Conservation (phyloP, 1,140 invertebrate genomes). For the Aphaenogaster rudis region DNA sequence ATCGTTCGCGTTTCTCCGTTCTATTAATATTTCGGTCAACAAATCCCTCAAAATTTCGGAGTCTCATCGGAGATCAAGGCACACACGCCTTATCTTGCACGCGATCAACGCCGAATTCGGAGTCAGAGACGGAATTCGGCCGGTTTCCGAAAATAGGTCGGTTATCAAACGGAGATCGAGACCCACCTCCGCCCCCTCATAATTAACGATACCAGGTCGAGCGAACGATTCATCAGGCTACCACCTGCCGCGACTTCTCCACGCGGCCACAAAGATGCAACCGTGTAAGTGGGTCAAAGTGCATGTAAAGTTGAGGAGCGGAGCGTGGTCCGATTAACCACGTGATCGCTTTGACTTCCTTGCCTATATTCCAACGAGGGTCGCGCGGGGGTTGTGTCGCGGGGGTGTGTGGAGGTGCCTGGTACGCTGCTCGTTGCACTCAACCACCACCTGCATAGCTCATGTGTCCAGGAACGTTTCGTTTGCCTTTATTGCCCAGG, state of each 20-base stretch:
- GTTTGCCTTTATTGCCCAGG: conserved; percentile 57
- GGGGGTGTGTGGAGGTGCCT: conserved; percentile 76
- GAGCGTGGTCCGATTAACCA: conserved; percentile 77
- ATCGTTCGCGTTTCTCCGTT: conserved; percentile 46
- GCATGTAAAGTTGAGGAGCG: conserved; percentile 58
- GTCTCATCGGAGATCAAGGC: neutral
- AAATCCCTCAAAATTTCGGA: conserved; percentile 16
- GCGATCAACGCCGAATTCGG: conserved; percentile 34
- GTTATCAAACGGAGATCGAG: conserved; percentile 69
- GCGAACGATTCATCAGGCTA: conserved; percentile 62
- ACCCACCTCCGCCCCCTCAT: neutral
- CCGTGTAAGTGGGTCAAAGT: conserved; percentile 80
- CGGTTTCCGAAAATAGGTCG: conserved; percentile 63
- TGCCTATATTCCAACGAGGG: conserved; percentile 75
- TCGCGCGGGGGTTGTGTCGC: conserved; percentile 24
- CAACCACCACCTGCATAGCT: conserved; percentile 32
- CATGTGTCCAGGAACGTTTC: conserved; percentile 63
- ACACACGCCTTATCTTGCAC: conserved; percentile 27
- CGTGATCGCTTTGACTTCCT: conserved; percentile 79
- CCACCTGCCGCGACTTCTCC: conserved; percentile 45
- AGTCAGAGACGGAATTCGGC: conserved; percentile 39
- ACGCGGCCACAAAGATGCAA: conserved; percentile 62
- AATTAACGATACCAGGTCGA: conserved; percentile 70
- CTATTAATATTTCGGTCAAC: conserved; percentile 54
- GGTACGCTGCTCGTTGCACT: conserved; percentile 76